Evolutionary conservation across 2,888 invertebrate species (phyloP).

Genomic region (Argynnis bischoffii): DNA sequence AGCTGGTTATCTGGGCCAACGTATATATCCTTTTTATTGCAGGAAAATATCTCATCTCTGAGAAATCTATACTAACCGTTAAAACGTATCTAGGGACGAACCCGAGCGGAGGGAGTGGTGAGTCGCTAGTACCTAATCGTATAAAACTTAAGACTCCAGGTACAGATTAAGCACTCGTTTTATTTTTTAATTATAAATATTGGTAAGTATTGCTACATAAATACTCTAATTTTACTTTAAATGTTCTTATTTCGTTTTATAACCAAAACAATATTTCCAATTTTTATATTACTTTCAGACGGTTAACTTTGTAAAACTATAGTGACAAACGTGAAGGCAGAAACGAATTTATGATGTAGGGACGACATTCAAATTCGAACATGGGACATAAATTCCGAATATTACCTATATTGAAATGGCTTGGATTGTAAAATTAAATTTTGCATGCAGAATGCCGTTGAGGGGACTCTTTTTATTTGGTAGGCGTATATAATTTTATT

Average conservation of each 20-base stretch:
- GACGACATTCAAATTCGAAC: conserved; percentile 70
- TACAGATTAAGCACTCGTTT: too few relatives aligned
- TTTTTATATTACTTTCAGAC: conserved; percentile 17
- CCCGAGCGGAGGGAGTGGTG: too few relatives aligned
- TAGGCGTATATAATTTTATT: conserved; percentile 83
- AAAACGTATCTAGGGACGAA: too few relatives aligned
- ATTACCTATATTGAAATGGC: conserved; percentile 80
- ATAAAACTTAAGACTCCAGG: too few relatives aligned
- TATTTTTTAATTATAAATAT: too few relatives aligned
- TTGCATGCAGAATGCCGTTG: conserved; percentile 75
- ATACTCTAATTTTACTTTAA: too few relatives aligned
- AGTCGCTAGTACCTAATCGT: too few relatives aligned
- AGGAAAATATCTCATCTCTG: too few relatives aligned
- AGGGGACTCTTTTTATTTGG: conserved; percentile 72
- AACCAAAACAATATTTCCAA: conserved; percentile 20
- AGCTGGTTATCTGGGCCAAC: too few relatives aligned
- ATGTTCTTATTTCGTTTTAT: neutral
- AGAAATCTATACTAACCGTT: too few relatives aligned
- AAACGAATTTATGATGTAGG: conserved; percentile 64
- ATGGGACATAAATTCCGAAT: conserved; percentile 77
- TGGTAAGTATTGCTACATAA: too few relatives aligned
- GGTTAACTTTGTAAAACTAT: conserved; percentile 33
- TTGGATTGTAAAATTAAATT: conserved; percentile 80
- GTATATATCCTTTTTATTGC: too few relatives aligned
- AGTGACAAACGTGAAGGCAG: conserved; percentile 44